These are phyloP conservation scores for Pseudachorutes palmiensis DNA, from an alignment of 1,140 invertebrate species.

Conservation along the genomic window DNA sequence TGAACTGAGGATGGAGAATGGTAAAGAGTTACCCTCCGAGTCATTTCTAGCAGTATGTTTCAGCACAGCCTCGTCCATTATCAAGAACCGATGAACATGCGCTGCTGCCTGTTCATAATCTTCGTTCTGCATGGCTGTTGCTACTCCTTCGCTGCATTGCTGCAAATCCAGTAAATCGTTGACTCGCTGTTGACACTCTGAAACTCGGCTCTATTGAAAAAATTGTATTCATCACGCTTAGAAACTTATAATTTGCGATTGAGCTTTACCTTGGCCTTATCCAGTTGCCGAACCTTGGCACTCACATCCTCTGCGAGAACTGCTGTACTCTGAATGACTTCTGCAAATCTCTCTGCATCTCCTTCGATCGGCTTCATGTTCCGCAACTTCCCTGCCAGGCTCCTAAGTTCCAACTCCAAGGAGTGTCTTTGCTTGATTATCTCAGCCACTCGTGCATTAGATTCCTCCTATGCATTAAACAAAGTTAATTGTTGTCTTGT, in stretches of 20 bases:
- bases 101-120: slow-evolving; percentile 88
- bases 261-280: slow-evolving; percentile 75
- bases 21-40: slow-evolving; percentile 50
- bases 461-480: too few species aligned
- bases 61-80: slow-evolving; percentile 85
- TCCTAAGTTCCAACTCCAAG: slow-evolving; percentile 59
- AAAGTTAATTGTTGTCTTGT: too few species aligned
- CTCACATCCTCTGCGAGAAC: slow-evolving; percentile 86
- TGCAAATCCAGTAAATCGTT: slow-evolving; percentile 94
- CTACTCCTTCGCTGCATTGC: slow-evolving; percentile 89
- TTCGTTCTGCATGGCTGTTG: slow-evolving; percentile 81
- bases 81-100: slow-evolving; percentile 88
- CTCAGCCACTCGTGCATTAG: too few species aligned
- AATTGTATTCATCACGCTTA: neutral
- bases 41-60: slow-evolving; percentile 68
- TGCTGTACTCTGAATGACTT: slow-evolving; percentile 78
- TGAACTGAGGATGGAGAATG: slow-evolving; percentile 45
- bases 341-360: slow-evolving; percentile 66
- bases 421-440: slow-evolving; percentile 53
- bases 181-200: slow-evolving; percentile 87
- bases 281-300: slow-evolving; percentile 87
- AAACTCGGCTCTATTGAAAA: slow-evolving; percentile 67
- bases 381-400: slow-evolving; percentile 55
- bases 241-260: neutral
- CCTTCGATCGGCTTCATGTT: slow-evolving; percentile 58